Evolutionary conservation across 2,113 vertebrate genomes (phyloP).

Genomic region (Psittacula cyanocephala): DNA sequence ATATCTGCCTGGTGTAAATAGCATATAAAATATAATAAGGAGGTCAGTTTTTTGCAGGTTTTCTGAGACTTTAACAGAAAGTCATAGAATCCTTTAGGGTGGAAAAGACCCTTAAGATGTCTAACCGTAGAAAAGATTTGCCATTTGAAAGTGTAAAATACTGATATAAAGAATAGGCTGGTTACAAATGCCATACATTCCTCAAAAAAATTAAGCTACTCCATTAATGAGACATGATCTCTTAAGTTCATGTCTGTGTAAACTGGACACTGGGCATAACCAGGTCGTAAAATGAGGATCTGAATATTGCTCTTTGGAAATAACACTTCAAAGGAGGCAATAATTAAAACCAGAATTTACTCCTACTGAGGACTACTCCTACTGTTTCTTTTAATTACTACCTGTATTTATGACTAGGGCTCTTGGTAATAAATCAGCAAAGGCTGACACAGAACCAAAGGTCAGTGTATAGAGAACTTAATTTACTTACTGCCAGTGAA

Average conservation of each 20-base stretch:
- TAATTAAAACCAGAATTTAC: conserved; percentile 52
- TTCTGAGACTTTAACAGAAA: background rate
- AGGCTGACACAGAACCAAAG: background rate
- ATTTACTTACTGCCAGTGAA: conserved; percentile 2
- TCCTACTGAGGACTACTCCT: background rate
- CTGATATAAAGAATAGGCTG: background rate
- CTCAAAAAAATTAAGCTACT: background rate
- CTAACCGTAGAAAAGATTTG: background rate
- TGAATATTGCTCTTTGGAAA: conserved; percentile 13
- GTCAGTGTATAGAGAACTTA: background rate
- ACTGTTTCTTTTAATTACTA: conserved; percentile 47
- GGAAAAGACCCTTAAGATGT: background rate
- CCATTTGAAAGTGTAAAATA: background rate
- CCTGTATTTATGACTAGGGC: conserved; percentile 12
- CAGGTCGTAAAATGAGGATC: background rate
- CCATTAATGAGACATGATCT: background rate
- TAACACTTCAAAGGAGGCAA: conserved; percentile 11
- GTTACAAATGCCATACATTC: background rate
- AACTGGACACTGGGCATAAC: background rate
- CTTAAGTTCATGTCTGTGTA: background rate
- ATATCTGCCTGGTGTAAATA: background rate
- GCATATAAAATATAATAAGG: background rate
- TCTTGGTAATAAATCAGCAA: conserved; percentile 33
- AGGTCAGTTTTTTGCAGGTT: background rate
- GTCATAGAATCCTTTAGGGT: background rate